Base-by-base conservation (phyloP, 2,797 vertebrate species). In the Potorous gilbertii region DNA sequence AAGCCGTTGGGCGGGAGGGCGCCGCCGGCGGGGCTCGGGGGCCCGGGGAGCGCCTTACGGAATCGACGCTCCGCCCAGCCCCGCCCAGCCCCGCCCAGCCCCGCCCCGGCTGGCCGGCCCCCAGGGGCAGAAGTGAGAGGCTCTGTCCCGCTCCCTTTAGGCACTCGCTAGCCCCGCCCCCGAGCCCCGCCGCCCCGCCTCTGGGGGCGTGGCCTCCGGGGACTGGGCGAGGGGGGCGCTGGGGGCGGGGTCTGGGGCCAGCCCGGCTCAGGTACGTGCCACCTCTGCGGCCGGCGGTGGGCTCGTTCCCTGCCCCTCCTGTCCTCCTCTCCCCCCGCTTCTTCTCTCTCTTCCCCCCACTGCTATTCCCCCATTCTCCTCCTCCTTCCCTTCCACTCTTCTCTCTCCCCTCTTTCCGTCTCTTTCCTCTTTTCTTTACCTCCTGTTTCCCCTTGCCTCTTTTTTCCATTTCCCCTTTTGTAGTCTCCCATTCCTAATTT, bases 171-270 rank as follows among this genome's bases (percentile, higher is more conserved):
- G n/a, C n/a, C 74, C 91, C 55, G 40, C n/a, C 90, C 29, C 90
- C 14, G 24, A 28, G 5, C 29, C 21, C 9, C 3, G 31, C 2
- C 9, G 55, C 54, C 34, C 90, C 55, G 90, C 90, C 55, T 55
- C n/a, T 34, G 74, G 92, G 34, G 95, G 92, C 59, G 93, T 56
- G 14, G 94, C 31, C 54, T 8, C 5, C 0, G 12, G 57, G 54
- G 10, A 54, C 16, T 4, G 91, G 52, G 54, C 13, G n/a, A 31
- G 2, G 14, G 3, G 2, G 56, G 10, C 27, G 0, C 4, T 0
- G 31, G 5, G 46, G 13, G 54, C 0, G 29, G 40, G 92, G 3
- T 27, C 40, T 28, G 12, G 34, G 74, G 66, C 4, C 18, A 3
- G n/a, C n/a, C 66, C 1, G 2, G 62, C 18, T 14, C 66, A 81